Evolutionary conservation across 2,113 vertebrate genomes (phyloP), one percentile per base, ranked within the genome.

Genomic region (Actenoides hombroni): DNA sequence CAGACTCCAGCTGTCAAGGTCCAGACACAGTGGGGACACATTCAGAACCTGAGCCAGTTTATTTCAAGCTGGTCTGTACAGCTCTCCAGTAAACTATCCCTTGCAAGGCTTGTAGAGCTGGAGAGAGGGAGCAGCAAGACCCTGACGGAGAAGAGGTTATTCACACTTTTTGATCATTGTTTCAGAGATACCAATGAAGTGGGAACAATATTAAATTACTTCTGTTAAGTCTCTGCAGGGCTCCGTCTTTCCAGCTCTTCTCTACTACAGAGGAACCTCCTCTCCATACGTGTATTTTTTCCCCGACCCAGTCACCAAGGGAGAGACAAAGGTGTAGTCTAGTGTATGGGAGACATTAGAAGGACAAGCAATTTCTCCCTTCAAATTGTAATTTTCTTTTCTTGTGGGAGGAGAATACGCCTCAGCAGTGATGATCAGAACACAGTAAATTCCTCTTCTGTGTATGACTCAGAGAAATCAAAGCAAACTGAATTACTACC

Each of bases 21-120:
- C 18, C 48, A 59, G 35, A 35, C 21, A 25, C 0, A 65, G 29
- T 3, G 24, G 83, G 39, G 69, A 48, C 7, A 13, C 26, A 56
- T 17, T 21, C 42, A 76, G 70, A 54, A 49, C n/a, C 65, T 13
- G 40, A 75, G 64, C 48, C 24, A 79, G 78, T 25, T 87, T 10
- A 15, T 75, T 79, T 59, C 74, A 70, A 35, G 10, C 9, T 48
- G 42, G 8, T 5, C 21, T 44, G 19, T 46, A 9, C 68, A 37
- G 8, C 35, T 75, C 56, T 33, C 23, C 78, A 25, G 39, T 29
- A 61, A 51, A 3, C 31, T 39, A 37, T 1, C 0, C 0, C 44
- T 28, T 73, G 20, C 21, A 81, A 93, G 86, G 33, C 10, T 5
- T 10, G 12, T 63, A 1, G 5, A 54, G 40, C 8, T 75, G 29